Evolutionary conservation across 2,113 vertebrate species (phyloP), one percentile per base, ranked within the genome.

Genomic region (Ellobius talpinus): DNA sequence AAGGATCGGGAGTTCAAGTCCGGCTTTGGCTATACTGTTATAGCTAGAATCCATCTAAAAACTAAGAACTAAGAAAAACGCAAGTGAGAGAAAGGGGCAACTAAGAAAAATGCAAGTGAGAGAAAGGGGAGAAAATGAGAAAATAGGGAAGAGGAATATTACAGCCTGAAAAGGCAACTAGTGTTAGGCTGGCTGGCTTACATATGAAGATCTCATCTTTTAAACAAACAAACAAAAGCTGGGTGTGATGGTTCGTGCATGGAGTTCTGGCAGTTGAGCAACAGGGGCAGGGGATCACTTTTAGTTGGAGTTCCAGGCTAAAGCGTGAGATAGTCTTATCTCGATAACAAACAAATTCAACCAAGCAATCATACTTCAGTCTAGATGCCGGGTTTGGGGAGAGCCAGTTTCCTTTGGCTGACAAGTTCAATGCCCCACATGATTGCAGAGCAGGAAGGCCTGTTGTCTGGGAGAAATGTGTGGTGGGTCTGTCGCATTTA

Each of bases 71-170:
- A 21, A 26, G 21, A 29, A 26, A 39, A 24, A 26, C 5, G 17
- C 9, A 36, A 23, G 16, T 5, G n/a, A n/a, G n/a, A n/a, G n/a
- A n/a, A n/a, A 0, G 4, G 52, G 14, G 4, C 14, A n/a, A 33
- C 11, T 6, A 26, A 31, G 24, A 33, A 31, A 42, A 29, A 31
- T 1, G 21, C 11, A 39, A 26, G 19, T 7, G 55, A 39, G 19
- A 36, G 2, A 19, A 36, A 33, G 33, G 52, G 61, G 36, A 58
- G 47, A 73, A 58, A 61, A 29, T 12, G 50, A 58, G 36, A 29
- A 73, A 55, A 2, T 12, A 85, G 81, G 58, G 9, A 66, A 33
- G 14, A 10, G 61, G 26, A 33, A 21, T 47, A 33, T 45, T 66
- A 33, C 39, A 33, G 39, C 31, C 42, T 68, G 9, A 68, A 42